A percentile compares a stretch with the other conserved stretches of the same genome.
phyloP scores from a whole-genome alignment of 2,113 vertebrate species.

The Laticauda colubrina region DNA sequence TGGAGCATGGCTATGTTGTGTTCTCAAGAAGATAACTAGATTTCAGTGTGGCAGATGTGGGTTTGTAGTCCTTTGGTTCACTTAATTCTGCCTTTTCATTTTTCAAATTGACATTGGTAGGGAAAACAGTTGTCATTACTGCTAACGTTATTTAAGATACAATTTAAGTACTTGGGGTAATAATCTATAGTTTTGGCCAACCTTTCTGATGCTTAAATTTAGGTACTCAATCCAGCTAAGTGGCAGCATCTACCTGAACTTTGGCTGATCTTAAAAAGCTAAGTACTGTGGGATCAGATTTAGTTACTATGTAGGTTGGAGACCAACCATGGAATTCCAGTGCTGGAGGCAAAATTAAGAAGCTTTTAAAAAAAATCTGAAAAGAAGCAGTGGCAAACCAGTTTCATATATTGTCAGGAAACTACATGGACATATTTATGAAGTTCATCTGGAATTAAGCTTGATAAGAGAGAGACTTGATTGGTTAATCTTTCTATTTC shows the following conservation, averaged over 20 bases:
- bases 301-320: background rate
- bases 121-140: background rate
- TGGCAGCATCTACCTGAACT: background rate
- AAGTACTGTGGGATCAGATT: background rate
- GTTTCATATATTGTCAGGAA: background rate
- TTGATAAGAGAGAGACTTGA: background rate
- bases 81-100: background rate
- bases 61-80: background rate
- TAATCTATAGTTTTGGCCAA: background rate
- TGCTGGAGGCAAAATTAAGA: background rate
- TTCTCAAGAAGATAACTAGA: conserved; percentile 1
- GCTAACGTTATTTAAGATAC: background rate
- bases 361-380: background rate
- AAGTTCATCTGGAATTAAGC: background rate
- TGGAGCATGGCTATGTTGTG: background rate
- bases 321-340: background rate
- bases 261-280: background rate
- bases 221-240: background rate
- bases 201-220: background rate
- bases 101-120: background rate
- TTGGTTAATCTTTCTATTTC: background rate
- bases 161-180: background rate
- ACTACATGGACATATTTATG: background rate
- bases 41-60: background rate
- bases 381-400: background rate